Conservation (phyloP, 1,140 invertebrate genomes). For the Penaeus japonicus region DNA sequence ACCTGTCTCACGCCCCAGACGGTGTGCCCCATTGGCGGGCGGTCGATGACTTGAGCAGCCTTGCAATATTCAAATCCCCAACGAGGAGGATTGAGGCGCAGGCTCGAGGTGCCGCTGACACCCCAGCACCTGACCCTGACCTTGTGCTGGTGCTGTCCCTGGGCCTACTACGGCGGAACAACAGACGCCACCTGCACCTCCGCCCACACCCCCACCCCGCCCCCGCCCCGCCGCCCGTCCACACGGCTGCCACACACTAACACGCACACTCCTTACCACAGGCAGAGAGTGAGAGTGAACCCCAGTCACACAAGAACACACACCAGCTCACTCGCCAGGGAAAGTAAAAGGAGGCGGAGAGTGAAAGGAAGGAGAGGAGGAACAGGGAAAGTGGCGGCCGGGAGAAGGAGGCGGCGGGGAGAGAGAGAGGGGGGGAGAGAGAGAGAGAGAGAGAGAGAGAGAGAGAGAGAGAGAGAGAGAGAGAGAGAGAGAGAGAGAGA, state of each 20-base stretch:
- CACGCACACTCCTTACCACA: neutral
- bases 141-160: neutral
- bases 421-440: too few relatives aligned
- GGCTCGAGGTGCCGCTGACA: neutral
- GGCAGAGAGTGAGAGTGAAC: neutral
- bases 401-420: neutral
- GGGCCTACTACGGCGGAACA: neutral
- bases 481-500: too few relatives aligned
- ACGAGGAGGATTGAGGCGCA: too few relatives aligned
- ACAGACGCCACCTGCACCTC: neutral
- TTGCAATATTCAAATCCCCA: slow-evolving; percentile 32
- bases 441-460: too few relatives aligned
- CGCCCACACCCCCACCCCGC: neutral
- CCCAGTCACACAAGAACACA: neutral
- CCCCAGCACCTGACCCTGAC: neutral
- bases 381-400: neutral
- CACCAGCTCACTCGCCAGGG: too few relatives aligned
- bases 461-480: too few relatives aligned
- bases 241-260: neutral
- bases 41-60: slow-evolving; percentile 29
- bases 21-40: slow-evolving; percentile 8
- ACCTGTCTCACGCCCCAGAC: slow-evolving; percentile 2
- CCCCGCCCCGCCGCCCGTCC: neutral
- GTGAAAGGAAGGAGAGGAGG: neutral
- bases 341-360: neutral